Conservation (phyloP, 2,797 vertebrate species). For the Ficedula albicollis region DNA sequence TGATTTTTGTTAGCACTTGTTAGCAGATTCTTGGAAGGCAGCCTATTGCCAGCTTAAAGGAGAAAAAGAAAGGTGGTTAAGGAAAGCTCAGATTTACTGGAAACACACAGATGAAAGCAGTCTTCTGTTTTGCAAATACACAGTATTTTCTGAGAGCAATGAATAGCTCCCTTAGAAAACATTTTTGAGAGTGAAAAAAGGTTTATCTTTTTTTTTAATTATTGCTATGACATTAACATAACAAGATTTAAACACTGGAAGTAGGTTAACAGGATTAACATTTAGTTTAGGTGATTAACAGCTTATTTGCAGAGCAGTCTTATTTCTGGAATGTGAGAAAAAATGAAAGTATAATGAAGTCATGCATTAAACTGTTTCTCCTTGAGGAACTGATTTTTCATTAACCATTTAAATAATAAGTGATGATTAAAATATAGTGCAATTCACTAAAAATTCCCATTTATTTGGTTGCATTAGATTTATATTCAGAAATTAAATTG, state of each 20-base stretch:
- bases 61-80: background rate
- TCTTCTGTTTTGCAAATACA: conserved; percentile 25
- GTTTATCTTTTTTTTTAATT: background rate
- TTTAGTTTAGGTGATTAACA: conserved; percentile 40
- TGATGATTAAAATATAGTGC: conserved; percentile 33
- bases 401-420: conserved; percentile 47
- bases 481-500: conserved; percentile 18
- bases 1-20: conserved; percentile 6
- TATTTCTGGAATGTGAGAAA: conserved; percentile 30
- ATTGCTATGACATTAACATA: conserved; percentile 38
- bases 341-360: conserved; percentile 44
- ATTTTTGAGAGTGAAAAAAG: background rate
- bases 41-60: background rate
- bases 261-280: conserved; percentile 52
- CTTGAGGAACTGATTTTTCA: background rate
- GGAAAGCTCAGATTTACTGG: background rate
- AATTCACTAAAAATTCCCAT: background rate
- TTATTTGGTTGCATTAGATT: conserved; percentile 10
- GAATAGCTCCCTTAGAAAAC: background rate
- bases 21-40: conserved; percentile 22
- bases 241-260: conserved; percentile 23
- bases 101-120: conserved; percentile 10
- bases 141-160: background rate
- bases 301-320: conserved; percentile 9
- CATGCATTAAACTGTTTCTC: conserved; percentile 6